Evolutionary conservation across 2,888 invertebrate species (phyloP).

Genomic region (Myopa tessellatipennis): DNA sequence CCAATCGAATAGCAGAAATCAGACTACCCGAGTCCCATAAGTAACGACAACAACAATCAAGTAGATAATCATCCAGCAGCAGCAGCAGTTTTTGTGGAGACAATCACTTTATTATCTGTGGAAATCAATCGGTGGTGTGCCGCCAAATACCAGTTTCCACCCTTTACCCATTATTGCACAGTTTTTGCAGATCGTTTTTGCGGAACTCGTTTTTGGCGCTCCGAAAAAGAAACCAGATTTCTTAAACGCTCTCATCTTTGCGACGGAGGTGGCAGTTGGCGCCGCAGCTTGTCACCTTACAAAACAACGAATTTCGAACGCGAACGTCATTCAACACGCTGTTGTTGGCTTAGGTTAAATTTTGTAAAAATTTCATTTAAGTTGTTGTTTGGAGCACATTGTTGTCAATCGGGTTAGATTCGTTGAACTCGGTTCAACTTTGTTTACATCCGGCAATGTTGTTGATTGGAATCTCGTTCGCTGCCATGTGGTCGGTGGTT

Average conservation of each 20-base stretch:
- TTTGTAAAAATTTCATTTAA: background rate
- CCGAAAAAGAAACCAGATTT: background rate
- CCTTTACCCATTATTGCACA: too few species aligned
- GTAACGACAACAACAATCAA: too few species aligned
- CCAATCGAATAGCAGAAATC: too few species aligned
- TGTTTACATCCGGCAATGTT: slow-evolving; percentile 23
- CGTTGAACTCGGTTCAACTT: slow-evolving; percentile 22
- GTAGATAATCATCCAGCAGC: too few species aligned
- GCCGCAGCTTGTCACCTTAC: slow-evolving; percentile 12
- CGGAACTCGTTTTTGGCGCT: background rate
- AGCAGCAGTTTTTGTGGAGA: too few species aligned
- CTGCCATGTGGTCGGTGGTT: background rate
- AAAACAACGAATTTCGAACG: slow-evolving; percentile 16
- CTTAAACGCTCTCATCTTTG: background rate
- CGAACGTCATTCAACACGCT: slow-evolving; percentile 21
- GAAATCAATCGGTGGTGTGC: too few species aligned
- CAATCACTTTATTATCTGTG: too few species aligned
- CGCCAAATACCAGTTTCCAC: too few species aligned
- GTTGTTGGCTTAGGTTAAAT: background rate
- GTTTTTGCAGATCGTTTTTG: background rate
- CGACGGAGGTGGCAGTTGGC: slow-evolving; percentile 3
- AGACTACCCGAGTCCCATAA: too few species aligned
- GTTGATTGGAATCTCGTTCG: background rate
- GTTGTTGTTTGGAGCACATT: slow-evolving; percentile 36
- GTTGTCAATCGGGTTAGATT: slow-evolving; percentile 37